Base-by-base conservation (phyloP, 2,113 vertebrate genomes). In the Cryptoleucopteryx plumbea region DNA sequence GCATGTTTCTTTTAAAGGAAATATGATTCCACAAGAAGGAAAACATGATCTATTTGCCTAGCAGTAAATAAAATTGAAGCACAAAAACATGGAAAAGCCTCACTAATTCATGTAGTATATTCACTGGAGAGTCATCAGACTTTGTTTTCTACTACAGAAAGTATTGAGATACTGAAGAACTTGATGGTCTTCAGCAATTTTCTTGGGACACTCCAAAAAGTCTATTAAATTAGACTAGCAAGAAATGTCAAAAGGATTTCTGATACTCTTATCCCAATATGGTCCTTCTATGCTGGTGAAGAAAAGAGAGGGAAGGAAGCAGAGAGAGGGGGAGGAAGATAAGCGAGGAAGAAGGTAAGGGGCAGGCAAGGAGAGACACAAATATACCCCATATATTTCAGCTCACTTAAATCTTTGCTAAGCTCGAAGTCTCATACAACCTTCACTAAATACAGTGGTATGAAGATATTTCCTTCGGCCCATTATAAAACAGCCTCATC, bases 321-420 rank as follows among this genome's bases (percentile, higher is more conserved):
- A 36, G 8, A 16, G 2, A 0, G 4, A 11, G 2, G 11, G 25
- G 12, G 6, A 45, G 12, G 26, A 42, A 58, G 13, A 3, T 10
- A 36, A 32, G 45, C 43, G 17, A 79, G 8, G 16, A 73, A 67
- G 47, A 62, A 61, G 10, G 11, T 23, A 70, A 48, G 11, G 17
- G 25, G 29, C 5, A 25, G 27, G 18, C 5, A 13, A 74, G 15
- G 19, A 43, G 4, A 56, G 13, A 52, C 26, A 82, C 26, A 79
- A 85, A 48, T 29, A 40, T 1, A 58, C 6, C 9, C 63, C 16
- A 61, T 18, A 19, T 74, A 12, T 40, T 82, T 85, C 38, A 66
- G 25, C 6, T 92, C n/a, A 67, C 19, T 88, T 85, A 58, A 43
- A 59, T 34, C 50, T 82, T 67, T 80, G 62, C 29, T 63, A 47